A percentile compares a stretch with the other conserved stretches of the same genome.
Conservation (phyloP, 64 coral and sea anemone species). For the Stylophora pistillata region DNA sequence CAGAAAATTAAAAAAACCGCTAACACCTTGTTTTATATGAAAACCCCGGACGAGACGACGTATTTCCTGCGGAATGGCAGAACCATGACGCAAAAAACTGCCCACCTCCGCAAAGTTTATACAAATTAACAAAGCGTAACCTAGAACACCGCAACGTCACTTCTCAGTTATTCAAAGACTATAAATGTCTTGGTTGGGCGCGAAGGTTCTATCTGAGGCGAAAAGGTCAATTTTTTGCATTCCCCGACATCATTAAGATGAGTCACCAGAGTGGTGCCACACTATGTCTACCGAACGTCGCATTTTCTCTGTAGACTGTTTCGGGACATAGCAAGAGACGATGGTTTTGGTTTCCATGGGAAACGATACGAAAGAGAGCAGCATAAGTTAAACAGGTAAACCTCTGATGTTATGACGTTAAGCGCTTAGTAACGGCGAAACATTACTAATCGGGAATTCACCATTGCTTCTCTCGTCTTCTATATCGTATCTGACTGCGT, state of each 20-base stretch:
- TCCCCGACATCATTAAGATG: background rate
- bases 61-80: constrained; percentile 20
- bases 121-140: background rate
- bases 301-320: background rate
- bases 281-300: background rate
- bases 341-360: background rate
- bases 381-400: too few species aligned
- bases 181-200: background rate
- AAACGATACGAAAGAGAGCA: background rate
- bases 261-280: background rate
- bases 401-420: background rate
- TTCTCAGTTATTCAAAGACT: background rate
- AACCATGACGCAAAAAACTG: background rate
- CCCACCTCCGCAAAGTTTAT: background rate
- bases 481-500: too few species aligned
- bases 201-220: constrained; percentile 17
- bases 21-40: background rate
- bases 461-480: too few species aligned
- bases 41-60: constrained; percentile 2
- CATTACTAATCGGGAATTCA: background rate
- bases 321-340: background rate
- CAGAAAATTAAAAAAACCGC: background rate
- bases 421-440: background rate
- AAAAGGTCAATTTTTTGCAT: constrained; percentile 28
- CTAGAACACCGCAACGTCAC: background rate